Conservation (phyloP, 2,113 vertebrate genomes). For the Rhipidura dahli region DNA sequence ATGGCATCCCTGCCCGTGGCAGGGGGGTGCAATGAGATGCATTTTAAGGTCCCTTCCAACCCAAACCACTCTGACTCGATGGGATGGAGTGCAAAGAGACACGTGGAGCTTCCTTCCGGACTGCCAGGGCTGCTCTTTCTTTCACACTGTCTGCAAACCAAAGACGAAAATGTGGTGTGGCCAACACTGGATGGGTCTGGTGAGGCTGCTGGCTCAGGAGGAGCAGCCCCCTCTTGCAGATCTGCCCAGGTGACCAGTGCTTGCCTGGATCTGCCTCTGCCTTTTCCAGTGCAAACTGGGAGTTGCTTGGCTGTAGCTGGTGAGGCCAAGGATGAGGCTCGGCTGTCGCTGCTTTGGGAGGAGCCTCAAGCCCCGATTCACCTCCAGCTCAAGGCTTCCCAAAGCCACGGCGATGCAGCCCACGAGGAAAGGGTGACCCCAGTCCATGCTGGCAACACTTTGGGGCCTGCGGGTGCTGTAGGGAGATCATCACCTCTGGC, state of each 20-base stretch:
- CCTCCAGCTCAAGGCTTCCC: background rate
- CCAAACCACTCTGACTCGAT: background rate
- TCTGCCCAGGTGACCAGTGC: background rate
- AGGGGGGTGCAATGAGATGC: no score
- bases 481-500: background rate
- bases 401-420: background rate
- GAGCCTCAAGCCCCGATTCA: background rate
- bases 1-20: background rate
- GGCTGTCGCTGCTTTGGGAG: background rate
- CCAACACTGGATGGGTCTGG: background rate
- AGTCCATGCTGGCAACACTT: accelerated
- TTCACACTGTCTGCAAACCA: background rate
- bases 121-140: background rate
- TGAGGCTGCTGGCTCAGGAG: background rate
- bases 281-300: background rate
- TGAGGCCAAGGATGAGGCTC: background rate
- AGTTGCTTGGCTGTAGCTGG: background rate
- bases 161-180: background rate
- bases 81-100: background rate
- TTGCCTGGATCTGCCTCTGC: accelerated
- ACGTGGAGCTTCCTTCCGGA: accelerated
- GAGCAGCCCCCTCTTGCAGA: background rate
- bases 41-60: background rate
- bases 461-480: background rate
- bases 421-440: accelerated